Base-by-base conservation (phyloP, 2,888 invertebrate genomes). In the Drosophila suboccidentalis region DNA sequence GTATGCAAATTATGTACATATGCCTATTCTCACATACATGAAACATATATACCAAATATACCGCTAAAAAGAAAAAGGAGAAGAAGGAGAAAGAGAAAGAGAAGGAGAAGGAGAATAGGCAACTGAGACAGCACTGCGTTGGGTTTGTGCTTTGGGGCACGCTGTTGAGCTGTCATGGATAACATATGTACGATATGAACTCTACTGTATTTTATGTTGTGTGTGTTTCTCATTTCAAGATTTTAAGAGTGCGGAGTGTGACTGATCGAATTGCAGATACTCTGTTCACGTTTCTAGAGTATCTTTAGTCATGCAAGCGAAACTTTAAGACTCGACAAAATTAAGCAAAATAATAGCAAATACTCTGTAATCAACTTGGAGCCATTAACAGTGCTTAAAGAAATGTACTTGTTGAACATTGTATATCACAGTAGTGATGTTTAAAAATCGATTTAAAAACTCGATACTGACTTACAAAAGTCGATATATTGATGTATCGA, bases 1-100 rank as follows among this genome's bases (percentile, higher is more conserved):
- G 62, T 79, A 78, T 79, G 75, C 75, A 75, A 68, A 78, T 68
- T 71, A 64, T 71, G 43, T 59, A 63, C 71, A 75, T 67, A 78
- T 62, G 70, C 50, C 43, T 59, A 41, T 53, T 46, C 22, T 11
- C 44, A 57, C 46, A 57, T 47, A 54, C 29, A 29, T 29, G 29
- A 39, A 26, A 26, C 19, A 43, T 44, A 29, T 15, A n/a, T 34
- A 19, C 15, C 26, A 49, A 41, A 38, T 34, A 32, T 15, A 34
- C 54, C n/a, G 36, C 19, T 53, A 26, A 43, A 17, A 11, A 26
- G 8, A 36, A 39, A 22, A 41, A 34, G 11, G 22, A n/a, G 29
- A 11, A 53, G 0, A 8, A 29, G 6, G 17, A 41, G 17, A 22
- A 22, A 36, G 9, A 51, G 34, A 17, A 29, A 22, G n/a, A 41